phyloP scores from a whole-genome alignment of 1,140 invertebrate genomes.

The Drosophila melanogaster region DNA sequence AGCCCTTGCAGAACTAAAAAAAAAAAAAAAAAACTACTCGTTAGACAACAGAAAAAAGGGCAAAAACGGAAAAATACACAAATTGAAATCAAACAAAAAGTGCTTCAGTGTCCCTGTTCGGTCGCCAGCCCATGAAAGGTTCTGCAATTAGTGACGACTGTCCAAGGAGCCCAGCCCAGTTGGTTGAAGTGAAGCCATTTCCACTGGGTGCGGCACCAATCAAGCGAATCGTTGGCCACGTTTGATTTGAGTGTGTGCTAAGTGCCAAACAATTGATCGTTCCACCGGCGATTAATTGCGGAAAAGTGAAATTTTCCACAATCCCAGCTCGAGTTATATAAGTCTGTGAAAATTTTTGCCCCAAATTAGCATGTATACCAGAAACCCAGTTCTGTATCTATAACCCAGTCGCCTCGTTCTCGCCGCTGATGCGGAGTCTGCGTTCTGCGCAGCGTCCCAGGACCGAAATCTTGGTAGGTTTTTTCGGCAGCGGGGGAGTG shows the following conservation, averaged over 20 bases:
- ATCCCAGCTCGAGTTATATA: slow-evolving; percentile 60
- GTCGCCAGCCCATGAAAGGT: slow-evolving; percentile 1
- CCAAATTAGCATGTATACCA: slow-evolving; percentile 80
- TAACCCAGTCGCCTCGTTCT: slow-evolving; percentile 62
- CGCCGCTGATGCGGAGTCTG: slow-evolving; percentile 78
- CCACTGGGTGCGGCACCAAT: slow-evolving; percentile 64
- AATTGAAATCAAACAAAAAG: slow-evolving; percentile 43
- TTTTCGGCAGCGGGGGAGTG: slow-evolving; percentile 2
- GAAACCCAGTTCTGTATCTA: slow-evolving; percentile 81
- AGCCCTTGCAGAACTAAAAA: slow-evolving; percentile 4
- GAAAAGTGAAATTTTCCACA: slow-evolving; percentile 46
- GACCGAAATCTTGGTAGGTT: slow-evolving; percentile 32
- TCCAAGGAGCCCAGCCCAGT: slow-evolving; percentile 30
- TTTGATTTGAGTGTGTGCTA: slow-evolving; percentile 72
- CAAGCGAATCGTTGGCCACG: slow-evolving; percentile 45
- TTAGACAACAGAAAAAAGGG: slow-evolving; percentile 12
- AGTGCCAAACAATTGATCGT: slow-evolving; percentile 55
- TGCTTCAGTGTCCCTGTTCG: slow-evolving; percentile 2
- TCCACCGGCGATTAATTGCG: slow-evolving; percentile 22
- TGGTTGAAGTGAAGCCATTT: background rate
- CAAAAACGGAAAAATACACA: slow-evolving; percentile 11
- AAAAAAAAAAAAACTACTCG: background rate
- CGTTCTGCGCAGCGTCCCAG: slow-evolving; percentile 74
- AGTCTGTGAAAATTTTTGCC: slow-evolving; percentile 74
- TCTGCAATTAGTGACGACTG: slow-evolving; percentile 45